Conservation (phyloP, 1,140 invertebrate genomes). For the Acromyrmex heyeri region DNA sequence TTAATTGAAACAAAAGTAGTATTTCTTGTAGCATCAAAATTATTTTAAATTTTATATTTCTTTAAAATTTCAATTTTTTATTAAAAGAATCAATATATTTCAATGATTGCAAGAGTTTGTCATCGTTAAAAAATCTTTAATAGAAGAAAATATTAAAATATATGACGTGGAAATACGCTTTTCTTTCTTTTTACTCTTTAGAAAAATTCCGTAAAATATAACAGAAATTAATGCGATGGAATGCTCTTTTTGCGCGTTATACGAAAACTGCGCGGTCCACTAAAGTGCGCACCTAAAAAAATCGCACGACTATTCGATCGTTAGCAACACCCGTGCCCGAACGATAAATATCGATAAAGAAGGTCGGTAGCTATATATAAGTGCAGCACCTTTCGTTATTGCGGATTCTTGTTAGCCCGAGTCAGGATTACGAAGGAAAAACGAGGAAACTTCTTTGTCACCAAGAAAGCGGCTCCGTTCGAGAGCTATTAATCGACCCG, state of each 20-base stretch:
- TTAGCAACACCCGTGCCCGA: slow-evolving; percentile 20
- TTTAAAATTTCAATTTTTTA: not conserved
- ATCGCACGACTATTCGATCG: slow-evolving; percentile 39
- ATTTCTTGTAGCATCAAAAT: not conserved
- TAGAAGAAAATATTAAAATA: not conserved
- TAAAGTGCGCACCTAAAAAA: slow-evolving; percentile 26
- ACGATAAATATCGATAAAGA: slow-evolving; percentile 55
- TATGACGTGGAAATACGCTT: not conserved
- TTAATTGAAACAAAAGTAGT: not conserved
- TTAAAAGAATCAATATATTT: slow-evolving; percentile 4
- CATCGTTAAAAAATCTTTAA: not conserved
- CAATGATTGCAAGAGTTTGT: not conserved
- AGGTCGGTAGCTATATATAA: slow-evolving; percentile 21
- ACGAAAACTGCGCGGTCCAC: not conserved
- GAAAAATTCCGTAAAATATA: slow-evolving; percentile 8
- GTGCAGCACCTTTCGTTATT: slow-evolving; percentile 43
- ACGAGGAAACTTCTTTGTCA: slow-evolving; percentile 52
- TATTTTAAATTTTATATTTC: slow-evolving; percentile 13
- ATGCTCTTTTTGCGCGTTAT: slow-evolving; percentile 1
- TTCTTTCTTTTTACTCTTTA: not conserved
- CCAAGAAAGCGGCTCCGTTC: slow-evolving; percentile 56
- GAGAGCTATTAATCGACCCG: slow-evolving; percentile 66
- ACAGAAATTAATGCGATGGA: slow-evolving; percentile 23
- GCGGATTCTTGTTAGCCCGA: slow-evolving; percentile 51
- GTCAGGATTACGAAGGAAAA: slow-evolving; percentile 50